Evolutionary conservation across 2,797 vertebrate species (phyloP), one percentile per base, ranked within the genome.

Genomic region (Poeciliopsis infans): DNA sequence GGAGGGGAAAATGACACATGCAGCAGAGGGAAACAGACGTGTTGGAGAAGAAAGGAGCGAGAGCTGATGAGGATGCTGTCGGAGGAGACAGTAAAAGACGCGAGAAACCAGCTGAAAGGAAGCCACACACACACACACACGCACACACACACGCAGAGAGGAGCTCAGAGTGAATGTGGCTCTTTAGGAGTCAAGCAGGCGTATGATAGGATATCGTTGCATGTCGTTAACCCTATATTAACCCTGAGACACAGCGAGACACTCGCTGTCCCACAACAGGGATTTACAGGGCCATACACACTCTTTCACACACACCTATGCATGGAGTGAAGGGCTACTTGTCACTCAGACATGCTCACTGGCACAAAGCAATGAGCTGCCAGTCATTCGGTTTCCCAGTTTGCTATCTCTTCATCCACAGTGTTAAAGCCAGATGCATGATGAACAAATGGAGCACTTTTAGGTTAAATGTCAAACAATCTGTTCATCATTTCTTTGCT

Each of bases 101-200:
- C 41, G 71, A 79, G 78, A 46, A 82, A 70, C 80, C 49, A 75
- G 70, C 47, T 86, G 83, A 93, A 84, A 86, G 85, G 79, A 83
- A 90, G 53, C 49, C 61, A 80, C 71, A 77, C 75, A 79, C 49
- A 51, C 49, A 51, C 18, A 7, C 59, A 79, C 59, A 74, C 76
- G 78, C 59, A 75, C 71, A 69, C 76, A 74, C 80, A 78, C 83
- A 71, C 77, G 70, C n/a, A 68, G 28, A 86, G 71, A 79, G 69
- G 75, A 88, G 68, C 41, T 12, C 13, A 5, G 90, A 94, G 92
- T 91, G 92, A 91, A 89, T 95, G 91, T 93, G 84, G 87, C 92
- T 95, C 95, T 96, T 96, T 96, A 94, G 92, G 95, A 96, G 95
- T 95, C 96, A 96, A 90, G 95, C 95, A 97, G 96, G 96, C 97